Base-by-base conservation (phyloP, 2,113 vertebrate genomes). In the Misgurnus anguillicaudatus region DNA sequence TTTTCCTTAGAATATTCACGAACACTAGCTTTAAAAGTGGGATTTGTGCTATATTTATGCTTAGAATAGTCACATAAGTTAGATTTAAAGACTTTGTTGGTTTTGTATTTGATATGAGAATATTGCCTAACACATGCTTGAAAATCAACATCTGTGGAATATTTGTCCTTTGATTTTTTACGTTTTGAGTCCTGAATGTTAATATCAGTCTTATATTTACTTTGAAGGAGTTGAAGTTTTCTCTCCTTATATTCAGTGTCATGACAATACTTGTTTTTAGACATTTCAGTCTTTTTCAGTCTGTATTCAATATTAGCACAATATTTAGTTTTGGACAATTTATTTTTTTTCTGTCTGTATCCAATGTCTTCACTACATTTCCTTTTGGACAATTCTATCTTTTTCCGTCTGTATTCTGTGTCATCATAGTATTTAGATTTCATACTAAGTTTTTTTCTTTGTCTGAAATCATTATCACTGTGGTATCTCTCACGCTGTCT, bases 401-500 rank as follows among this genome's bases (percentile, higher is more conserved):
- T 31, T 31, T 31, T 31, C 2, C 3, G 24, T 31, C 24, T 31
- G 24, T 31, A 31, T 31, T 31, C 24, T 31, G 1, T n/a, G 17
- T 55, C 6, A 0, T 55, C 53, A 55, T 6, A 55, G 53, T 55
- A 55, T n/a, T 55, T 55, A 5, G 53, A 55, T 55, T n/a, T 55
- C 17, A n/a, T 3, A 3, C 53, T 55, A 2, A 6, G 0, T 17
- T 17, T 55, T 55, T 55, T 63, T 63, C 6, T 63, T 13, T 38
- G 24, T 38, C 19, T 63, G 53, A 13, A 58, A 45, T n/a, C 9
- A 14, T 7, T n/a, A 3, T 69, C 14, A 21, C 45, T 61, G 4
- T 70, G 21, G 16, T 78, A 70, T 55, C 38, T n/a, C 5, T 68
- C 36, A n/a, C 64, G 21, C 9, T 78, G 42, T 65, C 11, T 64